Base-by-base conservation (phyloP, 2,888 invertebrate species). In the Apodemia hepburni region DNA sequence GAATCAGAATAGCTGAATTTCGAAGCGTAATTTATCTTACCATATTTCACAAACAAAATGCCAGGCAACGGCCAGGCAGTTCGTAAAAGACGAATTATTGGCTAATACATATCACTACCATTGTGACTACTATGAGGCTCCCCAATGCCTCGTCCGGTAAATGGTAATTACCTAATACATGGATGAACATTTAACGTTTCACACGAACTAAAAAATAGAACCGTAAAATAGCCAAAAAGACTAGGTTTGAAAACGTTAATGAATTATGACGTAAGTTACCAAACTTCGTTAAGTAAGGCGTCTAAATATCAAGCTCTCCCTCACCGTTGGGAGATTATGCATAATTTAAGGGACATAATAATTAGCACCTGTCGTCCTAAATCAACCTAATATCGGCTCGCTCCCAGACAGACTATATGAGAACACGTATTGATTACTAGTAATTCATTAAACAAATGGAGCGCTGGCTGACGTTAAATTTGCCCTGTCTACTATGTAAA, bases 401-500 rank as follows among this genome's bases (percentile, higher is more conserved):
- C 11, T 35, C 22, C 51, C 22, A 22, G 42, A 42, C 5, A 4
- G 3, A 15, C 22, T 27, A 8, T 51, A 51, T 22, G 22, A 51
- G 51, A 54, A 54, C 54, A 22, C 18, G 27, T 54, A 54, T 54
- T 27, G 54, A 54, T 54, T 22, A 22, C 54, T 22, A 15, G 15
- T 27, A 54, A 54, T 54, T 54, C 54, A 27, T 54, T 54, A 27
- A 54, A 54, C 54, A 54, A 45, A 27, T 38, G 58, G 29, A 33
- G 58, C 58, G 15, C 7, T 58, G 35, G 35, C 7, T 17, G 33
- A 38, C 38, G 35, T 35, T 58, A 27, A 29, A 29, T 29, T 58
- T 33, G 58, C 58, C 17, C 35, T 33, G 58, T 33, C 29, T 58
- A 29, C 8, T 58, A 58, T 29, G 35, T 29, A 58, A 65, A 67